Percentiles rank a stretch among this genome's conserved stretches.
These are phyloP conservation scores for Pristionchus arcanus DNA, from an alignment of 2,888 invertebrate genomes.

Conservation along the genomic window DNA sequence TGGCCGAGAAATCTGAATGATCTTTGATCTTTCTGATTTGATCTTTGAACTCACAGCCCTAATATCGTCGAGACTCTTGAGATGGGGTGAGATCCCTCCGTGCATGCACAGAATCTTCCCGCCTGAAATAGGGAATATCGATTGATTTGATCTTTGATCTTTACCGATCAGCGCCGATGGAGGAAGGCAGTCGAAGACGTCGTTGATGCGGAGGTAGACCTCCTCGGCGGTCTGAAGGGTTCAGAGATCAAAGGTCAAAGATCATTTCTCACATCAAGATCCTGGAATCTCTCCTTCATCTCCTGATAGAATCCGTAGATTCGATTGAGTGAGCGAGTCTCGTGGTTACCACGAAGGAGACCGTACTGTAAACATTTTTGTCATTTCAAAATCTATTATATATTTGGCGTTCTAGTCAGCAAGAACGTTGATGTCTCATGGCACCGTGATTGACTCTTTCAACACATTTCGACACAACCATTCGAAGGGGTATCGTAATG, in stretches of 20 bases:
- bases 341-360: slow-evolving; percentile 50
- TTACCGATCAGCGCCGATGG: slow-evolving; percentile 6
- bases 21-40: neutral
- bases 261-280: slow-evolving; percentile 5
- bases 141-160: neutral
- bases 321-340: slow-evolving; percentile 48
- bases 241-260: slow-evolving; percentile 35
- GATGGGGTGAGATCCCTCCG: slow-evolving; percentile 22
- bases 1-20: neutral
- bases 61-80: slow-evolving; percentile 37
- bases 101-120: slow-evolving; percentile 51
- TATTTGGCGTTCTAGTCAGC: neutral
- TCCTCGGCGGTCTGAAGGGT: slow-evolving; percentile 19
- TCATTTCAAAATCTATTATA: no score
- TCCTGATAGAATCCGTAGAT: slow-evolving; percentile 44
- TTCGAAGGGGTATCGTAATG: neutral
- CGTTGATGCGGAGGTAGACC: slow-evolving; percentile 46
- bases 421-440: no score
- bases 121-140: neutral
- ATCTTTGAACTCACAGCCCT: slow-evolving; percentile 10
- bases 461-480: neutral
- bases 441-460: neutral
- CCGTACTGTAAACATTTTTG: neutral
- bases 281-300: slow-evolving; percentile 35
- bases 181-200: slow-evolving; percentile 51